These are phyloP conservation scores for Boloria selene DNA, from an alignment of 2,888 invertebrate species.

Conservation along the genomic window DNA sequence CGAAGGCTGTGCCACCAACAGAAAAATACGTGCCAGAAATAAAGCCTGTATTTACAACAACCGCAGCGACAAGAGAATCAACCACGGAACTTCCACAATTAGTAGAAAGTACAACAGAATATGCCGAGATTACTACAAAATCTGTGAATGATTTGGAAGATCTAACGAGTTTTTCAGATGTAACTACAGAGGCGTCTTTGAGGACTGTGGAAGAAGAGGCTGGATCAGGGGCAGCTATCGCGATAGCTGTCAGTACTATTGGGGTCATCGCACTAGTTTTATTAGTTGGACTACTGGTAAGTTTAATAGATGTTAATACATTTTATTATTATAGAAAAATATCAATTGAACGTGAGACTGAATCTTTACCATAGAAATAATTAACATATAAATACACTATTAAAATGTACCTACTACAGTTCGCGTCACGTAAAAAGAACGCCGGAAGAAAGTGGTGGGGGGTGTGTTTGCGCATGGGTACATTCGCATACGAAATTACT, in stretches of 20 bases:
- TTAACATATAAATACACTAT: too few species aligned
- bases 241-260: conserved; percentile 90
- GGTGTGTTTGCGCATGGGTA: too few species aligned
- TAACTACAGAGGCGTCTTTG: conserved; percentile 65
- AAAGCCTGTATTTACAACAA: conserved; percentile 39
- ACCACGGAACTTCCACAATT: conserved; percentile 51
- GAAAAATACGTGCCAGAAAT: conserved; percentile 34
- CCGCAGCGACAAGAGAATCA: conserved; percentile 32
- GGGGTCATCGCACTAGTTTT: conserved; percentile 89
- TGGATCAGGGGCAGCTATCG: conserved; percentile 88
- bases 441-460: too few species aligned
- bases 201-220: conserved; percentile 61
- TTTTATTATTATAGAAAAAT: too few species aligned
- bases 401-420: too few species aligned
- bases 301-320: conserved; percentile 45
- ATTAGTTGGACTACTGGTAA: conserved; percentile 89
- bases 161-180: conserved; percentile 55
- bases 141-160: conserved; percentile 57
- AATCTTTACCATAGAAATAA: too few species aligned
- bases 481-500: too few species aligned
- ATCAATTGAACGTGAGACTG: too few species aligned
- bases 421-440: too few species aligned
- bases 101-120: conserved; percentile 50
- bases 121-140: conserved; percentile 56
- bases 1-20: conserved; percentile 40